Percentiles rank a stretch among this genome's conserved stretches.
These are phyloP conservation scores for Varecia variegata DNA, from an alignment of 2,797 vertebrate genomes.

Conservation along the genomic window DNA sequence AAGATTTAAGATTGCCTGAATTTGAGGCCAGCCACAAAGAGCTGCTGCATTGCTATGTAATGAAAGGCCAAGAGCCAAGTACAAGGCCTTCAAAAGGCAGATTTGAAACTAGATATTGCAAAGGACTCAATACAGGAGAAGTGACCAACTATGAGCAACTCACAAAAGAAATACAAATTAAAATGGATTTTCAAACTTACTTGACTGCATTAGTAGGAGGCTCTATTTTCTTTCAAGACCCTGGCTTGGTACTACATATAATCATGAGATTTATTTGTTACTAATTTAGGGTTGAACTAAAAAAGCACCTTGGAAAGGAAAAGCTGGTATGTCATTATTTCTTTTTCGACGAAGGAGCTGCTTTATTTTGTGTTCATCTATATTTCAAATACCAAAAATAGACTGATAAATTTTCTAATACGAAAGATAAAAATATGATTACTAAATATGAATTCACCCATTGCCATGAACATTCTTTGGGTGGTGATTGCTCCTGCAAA, in stretches of 20 bases:
- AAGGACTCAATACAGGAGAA: background rate
- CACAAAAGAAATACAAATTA: conserved; percentile 14
- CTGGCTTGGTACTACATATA: background rate
- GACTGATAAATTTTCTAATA: background rate
- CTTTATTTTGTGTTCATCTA: conserved; percentile 2
- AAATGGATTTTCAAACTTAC: conserved; percentile 23
- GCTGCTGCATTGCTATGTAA: background rate
- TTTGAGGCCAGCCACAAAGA: background rate
- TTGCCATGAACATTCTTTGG: background rate
- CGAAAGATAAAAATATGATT: background rate
- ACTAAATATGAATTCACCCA: background rate
- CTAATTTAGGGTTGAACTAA: background rate
- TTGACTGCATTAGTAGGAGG: background rate
- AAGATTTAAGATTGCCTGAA: background rate
- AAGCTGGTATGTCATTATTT: background rate
- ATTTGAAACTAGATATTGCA: conserved; percentile 41
- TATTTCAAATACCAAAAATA: conserved; percentile 23
- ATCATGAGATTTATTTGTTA: background rate
- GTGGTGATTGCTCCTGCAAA: background rate
- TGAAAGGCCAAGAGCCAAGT: conserved; percentile 10
- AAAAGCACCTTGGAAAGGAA: background rate
- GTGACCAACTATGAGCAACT: background rate
- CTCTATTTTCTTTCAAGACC: background rate
- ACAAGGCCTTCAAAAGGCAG: background rate
- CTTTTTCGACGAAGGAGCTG: background rate